Evolutionary conservation across 2,113 vertebrate species (phyloP).

Genomic region (Monarcha castaneiventris): DNA sequence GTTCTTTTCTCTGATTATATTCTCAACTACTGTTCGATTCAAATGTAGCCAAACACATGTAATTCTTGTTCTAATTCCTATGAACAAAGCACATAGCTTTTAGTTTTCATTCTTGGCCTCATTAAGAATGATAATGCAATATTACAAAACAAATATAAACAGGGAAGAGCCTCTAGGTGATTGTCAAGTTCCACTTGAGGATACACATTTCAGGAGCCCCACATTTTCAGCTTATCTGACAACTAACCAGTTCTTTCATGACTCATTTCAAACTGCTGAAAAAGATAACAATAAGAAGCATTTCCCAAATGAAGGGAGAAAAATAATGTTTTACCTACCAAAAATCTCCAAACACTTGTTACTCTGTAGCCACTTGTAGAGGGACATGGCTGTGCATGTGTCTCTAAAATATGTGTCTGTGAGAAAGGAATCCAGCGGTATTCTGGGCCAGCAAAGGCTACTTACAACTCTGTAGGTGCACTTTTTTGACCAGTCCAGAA

Average conservation of each 20-base stretch:
- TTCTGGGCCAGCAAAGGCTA: neutral
- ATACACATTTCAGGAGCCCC: neutral
- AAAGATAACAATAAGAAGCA: neutral
- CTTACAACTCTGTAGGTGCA: neutral
- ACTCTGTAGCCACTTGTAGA: neutral
- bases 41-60: constrained; percentile 5
- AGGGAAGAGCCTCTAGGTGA: neutral
- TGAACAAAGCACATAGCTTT: neutral
- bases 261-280: neutral
- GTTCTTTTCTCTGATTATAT: neutral
- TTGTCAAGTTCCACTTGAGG: neutral
- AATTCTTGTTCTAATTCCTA: neutral
- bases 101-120: neutral
- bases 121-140: neutral
- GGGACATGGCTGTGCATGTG: neutral
- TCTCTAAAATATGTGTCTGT: neutral
- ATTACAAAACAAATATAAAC: neutral
- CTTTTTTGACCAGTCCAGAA: neutral
- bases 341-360: neutral
- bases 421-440: neutral
- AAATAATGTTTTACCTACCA: neutral
- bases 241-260: neutral
- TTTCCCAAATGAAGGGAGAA: neutral
- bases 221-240: neutral
- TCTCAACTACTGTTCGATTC: neutral